Evolutionary conservation across 1,140 invertebrate species (phyloP).

Genomic region (Heliconius congener): DNA sequence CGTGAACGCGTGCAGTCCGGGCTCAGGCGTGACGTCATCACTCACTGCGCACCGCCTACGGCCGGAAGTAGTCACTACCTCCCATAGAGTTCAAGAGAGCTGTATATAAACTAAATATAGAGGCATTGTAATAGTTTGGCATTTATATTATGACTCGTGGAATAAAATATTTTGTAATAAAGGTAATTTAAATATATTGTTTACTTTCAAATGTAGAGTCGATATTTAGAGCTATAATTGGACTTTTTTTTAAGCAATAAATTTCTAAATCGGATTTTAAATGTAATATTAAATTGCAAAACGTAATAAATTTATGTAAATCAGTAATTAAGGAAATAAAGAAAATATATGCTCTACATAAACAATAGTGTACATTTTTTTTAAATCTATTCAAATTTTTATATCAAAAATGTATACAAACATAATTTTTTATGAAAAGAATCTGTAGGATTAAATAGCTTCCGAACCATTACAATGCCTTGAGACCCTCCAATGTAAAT

Average conservation of each 20-base stretch:
- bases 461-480: slow-evolving; percentile 34
- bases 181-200: background rate
- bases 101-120: slow-evolving; percentile 84
- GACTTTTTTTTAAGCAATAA: background rate
- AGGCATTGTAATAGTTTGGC: slow-evolving; percentile 35
- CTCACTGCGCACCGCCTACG: slow-evolving; percentile 84
- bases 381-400: background rate
- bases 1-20: slow-evolving; percentile 77
- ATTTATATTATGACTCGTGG: background rate
- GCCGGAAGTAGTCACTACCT: slow-evolving; percentile 90
- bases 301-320: background rate
- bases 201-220: background rate
- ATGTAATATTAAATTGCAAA: background rate
- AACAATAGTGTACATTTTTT: background rate
- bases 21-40: slow-evolving; percentile 82
- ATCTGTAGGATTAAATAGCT: background rate
- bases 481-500: slow-evolving; percentile 56
- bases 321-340: background rate
- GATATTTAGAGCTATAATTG: background rate
- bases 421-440: background rate
- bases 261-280: background rate
- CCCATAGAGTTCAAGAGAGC: slow-evolving; percentile 92
- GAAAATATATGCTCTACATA: background rate
- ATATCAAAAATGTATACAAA: background rate
- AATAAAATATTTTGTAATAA: background rate